Evolutionary conservation across 2,797 vertebrate species (phyloP).

Genomic region (Hyperoplus lanceolatus): DNA sequence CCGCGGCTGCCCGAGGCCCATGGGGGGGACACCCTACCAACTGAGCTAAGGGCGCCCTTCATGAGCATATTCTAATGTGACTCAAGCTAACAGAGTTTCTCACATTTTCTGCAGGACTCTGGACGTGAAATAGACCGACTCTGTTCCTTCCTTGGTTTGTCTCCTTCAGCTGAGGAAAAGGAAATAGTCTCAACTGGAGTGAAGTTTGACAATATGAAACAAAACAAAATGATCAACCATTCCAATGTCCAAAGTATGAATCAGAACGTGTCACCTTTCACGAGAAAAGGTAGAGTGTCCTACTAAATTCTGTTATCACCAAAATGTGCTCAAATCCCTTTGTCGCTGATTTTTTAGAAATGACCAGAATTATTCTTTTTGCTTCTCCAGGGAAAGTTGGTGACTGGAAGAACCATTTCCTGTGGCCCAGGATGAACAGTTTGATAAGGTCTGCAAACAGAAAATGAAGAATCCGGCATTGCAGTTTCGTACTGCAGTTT

Average conservation of each 20-base stretch:
- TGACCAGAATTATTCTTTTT: background rate
- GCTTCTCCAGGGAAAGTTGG: slow-evolving; percentile 75
- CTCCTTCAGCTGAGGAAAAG: slow-evolving; percentile 73
- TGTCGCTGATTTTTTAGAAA: too few relatives aligned
- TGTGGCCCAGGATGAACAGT: slow-evolving; percentile 69
- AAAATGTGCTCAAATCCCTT: too few relatives aligned
- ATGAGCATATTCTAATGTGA: background rate
- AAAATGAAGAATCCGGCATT: slow-evolving; percentile 65
- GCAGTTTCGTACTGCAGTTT: slow-evolving; percentile 52
- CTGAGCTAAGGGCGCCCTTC: too few relatives aligned
- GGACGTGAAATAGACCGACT: slow-evolving; percentile 85
- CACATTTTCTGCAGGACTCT: slow-evolving; percentile 77
- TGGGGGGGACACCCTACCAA: too few relatives aligned
- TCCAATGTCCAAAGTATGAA: slow-evolving; percentile 78
- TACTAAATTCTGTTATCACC: too few relatives aligned
- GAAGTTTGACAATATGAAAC: slow-evolving; percentile 88
- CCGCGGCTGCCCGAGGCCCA: too few relatives aligned
- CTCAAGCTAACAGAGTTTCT: slow-evolving; percentile 5
- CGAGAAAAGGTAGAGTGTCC: slow-evolving; percentile 89
- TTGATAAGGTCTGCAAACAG: slow-evolving; percentile 72
- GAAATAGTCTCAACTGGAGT: slow-evolving; percentile 72
- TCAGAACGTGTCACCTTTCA: slow-evolving; percentile 87
- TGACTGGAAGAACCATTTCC: slow-evolving; percentile 82
- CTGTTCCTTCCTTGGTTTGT: slow-evolving; percentile 83
- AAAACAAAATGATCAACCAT: slow-evolving; percentile 88